Evolutionary conservation across 2,113 vertebrate species (phyloP).

Genomic region (Salminus brasiliensis): DNA sequence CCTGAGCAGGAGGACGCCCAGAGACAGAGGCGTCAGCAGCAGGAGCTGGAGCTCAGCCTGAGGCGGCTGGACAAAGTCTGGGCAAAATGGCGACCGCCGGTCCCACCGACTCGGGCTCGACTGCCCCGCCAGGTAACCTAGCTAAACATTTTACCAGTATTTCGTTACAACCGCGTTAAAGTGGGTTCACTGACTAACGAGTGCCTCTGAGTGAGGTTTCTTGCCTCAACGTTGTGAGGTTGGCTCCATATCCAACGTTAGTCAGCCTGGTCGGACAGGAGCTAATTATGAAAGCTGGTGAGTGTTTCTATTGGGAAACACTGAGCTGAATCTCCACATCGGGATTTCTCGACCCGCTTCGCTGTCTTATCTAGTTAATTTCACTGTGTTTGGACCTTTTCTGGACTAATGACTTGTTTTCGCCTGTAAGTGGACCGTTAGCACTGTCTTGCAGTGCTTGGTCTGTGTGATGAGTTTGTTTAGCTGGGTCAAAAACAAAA

Average conservation of each 20-base stretch:
- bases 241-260: background rate
- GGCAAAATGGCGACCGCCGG: slow-evolving; percentile 79
- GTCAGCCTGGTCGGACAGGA: background rate
- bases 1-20: background rate
- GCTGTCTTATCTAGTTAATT: background rate
- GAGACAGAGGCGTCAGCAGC: background rate
- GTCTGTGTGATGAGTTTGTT: background rate
- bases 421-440: background rate
- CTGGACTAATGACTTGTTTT: background rate
- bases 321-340: background rate
- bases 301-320: background rate
- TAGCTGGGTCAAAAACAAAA: background rate
- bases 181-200: background rate
- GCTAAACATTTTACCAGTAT: background rate
- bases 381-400: too few species aligned
- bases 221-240: background rate
- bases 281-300: background rate
- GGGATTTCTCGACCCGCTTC: background rate
- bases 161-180: background rate
- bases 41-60: background rate
- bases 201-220: too few species aligned
- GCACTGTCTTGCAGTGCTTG: background rate
- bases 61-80: slow-evolving; percentile 49
- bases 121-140: slow-evolving; percentile 74
- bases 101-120: slow-evolving; percentile 73